These are phyloP conservation scores for Bovichtus diacanthus DNA, from an alignment of 2,797 vertebrate species.

Conservation along the genomic window DNA sequence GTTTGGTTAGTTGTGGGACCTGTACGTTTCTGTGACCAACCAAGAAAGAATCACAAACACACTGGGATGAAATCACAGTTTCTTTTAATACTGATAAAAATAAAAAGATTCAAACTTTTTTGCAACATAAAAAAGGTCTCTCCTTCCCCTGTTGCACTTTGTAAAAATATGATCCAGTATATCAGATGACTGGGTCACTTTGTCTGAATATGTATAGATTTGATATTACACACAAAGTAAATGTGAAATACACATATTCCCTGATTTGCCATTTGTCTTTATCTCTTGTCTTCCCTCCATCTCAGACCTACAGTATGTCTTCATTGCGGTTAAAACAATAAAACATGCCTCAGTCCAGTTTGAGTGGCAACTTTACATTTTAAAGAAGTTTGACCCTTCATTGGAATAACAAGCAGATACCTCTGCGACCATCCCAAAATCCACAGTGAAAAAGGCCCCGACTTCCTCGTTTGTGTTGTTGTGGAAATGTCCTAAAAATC, in stretches of 20 bases:
- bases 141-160: not conserved
- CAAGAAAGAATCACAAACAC: conserved; percentile 11
- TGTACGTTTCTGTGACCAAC: not conserved
- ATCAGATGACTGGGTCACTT: not conserved
- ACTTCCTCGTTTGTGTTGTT: not conserved
- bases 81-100: conserved; percentile 31
- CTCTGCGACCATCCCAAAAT: not conserved
- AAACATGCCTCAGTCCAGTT: not conserved
- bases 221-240: not conserved
- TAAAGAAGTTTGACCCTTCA: not conserved
- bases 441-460: not conserved
- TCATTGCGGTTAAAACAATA: not conserved
- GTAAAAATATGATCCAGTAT: not conserved
- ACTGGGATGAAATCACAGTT: conserved; percentile 20
- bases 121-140: conserved; percentile 15
- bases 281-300: conserved; percentile 1
- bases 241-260: conserved; percentile 32
- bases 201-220: not conserved
- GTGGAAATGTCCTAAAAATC: conserved; percentile 3
- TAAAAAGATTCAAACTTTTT: conserved; percentile 37
- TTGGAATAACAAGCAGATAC: not conserved
- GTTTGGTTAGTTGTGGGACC: no score
- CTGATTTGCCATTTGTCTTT: conserved; percentile 49
- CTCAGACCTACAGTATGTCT: not conserved
- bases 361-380: not conserved